Base-by-base conservation (phyloP, 2,797 vertebrate genomes). In the Lutjanus campechanus region DNA sequence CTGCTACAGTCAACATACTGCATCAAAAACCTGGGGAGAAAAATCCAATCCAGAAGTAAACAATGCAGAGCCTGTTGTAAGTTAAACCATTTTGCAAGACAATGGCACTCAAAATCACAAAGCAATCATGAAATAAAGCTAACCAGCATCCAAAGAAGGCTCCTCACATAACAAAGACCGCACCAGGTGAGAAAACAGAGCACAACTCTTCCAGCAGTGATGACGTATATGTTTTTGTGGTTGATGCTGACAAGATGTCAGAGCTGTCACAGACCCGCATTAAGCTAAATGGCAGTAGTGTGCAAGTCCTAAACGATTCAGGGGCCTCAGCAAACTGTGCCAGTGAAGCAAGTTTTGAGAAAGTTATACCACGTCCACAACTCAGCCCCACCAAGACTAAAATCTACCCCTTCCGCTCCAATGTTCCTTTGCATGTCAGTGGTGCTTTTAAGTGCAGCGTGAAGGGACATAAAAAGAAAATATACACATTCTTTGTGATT, bases 1-100 rank as follows among this genome's bases (percentile, higher is more conserved):
- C 10, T 1, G 13, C 47, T 1, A 13, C 51, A 36, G 40, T 64
- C 7, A 74, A 73, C 2, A 12, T 3, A 15, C 0, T 63, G 16
- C 2, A 44, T 11, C 22, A 40, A 5, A 50, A 54, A 17, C 3
- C 55, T 15, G 1, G 4, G 9, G 13, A 59, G 1, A 40, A 44
- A 22, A 10, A 1, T 10, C 29, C 22, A 44, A 25, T 1, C 76
- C 70, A 68, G 13, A 71, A 11, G 6, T 0, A 87, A 85, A 40
- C 7, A 79, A 19, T 82, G 76, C 20, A 82, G 40, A 70, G 56
- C 19, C 4, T 77, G 69, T 51, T 13, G 62, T 12, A 77, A 81
- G 11, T 12, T 8, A 13, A 73, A 77, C 11, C 69, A 79, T 4
- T 82, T 70, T 50, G 67, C 44, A 25, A 59, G 12, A 17, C 56